A percentile compares a stretch with the other conserved stretches of the same genome.
phyloP scores from a whole-genome alignment of 2,797 vertebrate genomes.

The Botia almorhae region DNA sequence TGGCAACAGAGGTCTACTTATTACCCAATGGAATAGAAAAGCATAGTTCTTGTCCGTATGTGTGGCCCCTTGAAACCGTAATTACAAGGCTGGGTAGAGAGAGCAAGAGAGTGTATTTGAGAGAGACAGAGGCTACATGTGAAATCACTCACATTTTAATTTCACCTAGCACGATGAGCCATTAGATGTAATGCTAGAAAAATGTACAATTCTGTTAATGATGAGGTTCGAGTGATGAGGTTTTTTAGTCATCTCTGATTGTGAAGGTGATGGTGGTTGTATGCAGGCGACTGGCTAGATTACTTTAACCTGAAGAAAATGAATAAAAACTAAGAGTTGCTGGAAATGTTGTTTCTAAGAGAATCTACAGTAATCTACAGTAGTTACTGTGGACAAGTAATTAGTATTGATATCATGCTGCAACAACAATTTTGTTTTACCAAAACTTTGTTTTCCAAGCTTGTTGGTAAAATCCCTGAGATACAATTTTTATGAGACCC shows the following conservation, averaged over 20 bases:
- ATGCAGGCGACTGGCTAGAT: background rate
- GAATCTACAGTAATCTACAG: background rate
- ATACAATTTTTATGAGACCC: background rate
- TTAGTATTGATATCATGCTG: background rate
- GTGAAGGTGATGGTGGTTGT: background rate
- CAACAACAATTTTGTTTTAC: background rate
- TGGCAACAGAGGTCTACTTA: slow-evolving; percentile 76
- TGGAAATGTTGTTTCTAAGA: too few species aligned
- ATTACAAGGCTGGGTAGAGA: slow-evolving; percentile 23
- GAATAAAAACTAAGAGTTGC: background rate
- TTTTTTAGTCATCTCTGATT: background rate
- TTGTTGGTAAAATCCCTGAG: background rate
- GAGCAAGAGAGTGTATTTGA: background rate
- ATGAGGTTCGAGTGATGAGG: background rate
- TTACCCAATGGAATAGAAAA: slow-evolving; percentile 59
- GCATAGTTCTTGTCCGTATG: slow-evolving; percentile 36
- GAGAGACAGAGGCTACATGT: slow-evolving; percentile 25
- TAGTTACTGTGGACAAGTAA: background rate
- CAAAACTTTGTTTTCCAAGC: background rate
- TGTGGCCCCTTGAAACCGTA: slow-evolving; percentile 50
- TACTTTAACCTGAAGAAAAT: background rate
- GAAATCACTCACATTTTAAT: slow-evolving; percentile 2
- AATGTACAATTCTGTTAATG: background rate
- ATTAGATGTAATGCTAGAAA: background rate
- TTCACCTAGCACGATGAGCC: background rate